Conservation (phyloP, 2,113 vertebrate species). For the Psammodynastes pulverulentus region DNA sequence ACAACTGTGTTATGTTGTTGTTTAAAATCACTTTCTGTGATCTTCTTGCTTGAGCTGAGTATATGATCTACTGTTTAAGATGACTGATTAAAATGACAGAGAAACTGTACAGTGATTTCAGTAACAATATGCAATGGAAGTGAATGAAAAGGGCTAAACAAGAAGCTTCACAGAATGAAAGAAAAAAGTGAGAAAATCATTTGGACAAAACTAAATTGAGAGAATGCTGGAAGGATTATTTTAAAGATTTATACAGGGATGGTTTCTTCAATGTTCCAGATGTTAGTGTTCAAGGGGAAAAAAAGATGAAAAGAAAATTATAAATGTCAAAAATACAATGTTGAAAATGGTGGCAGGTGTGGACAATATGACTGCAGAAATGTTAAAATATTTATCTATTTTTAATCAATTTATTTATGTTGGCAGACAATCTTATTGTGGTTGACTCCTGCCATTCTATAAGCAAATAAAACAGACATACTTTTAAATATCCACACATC, state of each 20-base stretch:
- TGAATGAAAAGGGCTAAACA: background rate
- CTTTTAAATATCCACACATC: background rate
- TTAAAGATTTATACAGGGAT: background rate
- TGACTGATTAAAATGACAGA: background rate
- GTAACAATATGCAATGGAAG: background rate
- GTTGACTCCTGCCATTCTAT: background rate
- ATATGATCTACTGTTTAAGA: background rate
- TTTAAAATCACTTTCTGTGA: background rate
- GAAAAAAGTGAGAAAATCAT: background rate
- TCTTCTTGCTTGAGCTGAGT: background rate
- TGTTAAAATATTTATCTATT: background rate
- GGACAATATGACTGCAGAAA: background rate
- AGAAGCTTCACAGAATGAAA: background rate
- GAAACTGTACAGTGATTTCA: background rate
- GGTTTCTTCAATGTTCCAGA: background rate
- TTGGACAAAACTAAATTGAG: background rate
- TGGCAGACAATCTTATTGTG: background rate
- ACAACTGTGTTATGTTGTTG: background rate
- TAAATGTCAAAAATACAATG: background rate
- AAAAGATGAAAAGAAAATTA: background rate
- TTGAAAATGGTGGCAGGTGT: background rate
- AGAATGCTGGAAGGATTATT: background rate
- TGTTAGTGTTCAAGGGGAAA: background rate
- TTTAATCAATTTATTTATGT: background rate
- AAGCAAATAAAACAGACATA: background rate